Base-by-base conservation (phyloP, 1,140 invertebrate genomes). In the Trachymyrmex cornetzi region DNA sequence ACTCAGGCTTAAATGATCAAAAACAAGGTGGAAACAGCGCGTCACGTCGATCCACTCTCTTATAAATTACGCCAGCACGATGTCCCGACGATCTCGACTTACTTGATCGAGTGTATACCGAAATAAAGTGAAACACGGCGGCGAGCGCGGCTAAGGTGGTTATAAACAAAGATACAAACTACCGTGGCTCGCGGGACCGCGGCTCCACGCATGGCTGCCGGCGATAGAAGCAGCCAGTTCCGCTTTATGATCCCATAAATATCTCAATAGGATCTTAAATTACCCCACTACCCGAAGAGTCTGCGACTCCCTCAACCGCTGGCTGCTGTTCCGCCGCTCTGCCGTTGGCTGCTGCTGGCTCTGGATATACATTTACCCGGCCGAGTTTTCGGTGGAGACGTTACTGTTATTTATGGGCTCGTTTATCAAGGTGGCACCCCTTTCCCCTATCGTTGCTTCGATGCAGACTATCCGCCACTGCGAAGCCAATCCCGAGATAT, bases 371-470 rank as follows among this genome's bases (percentile, higher is more conserved):
- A 93, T 93, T 94, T 90, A 92, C 89, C 92, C 87, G 92, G 90
- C 89, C 91, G 92, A 94, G 93, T 94, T 94, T 94, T 94, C 94
- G 93, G 94, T 94, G 92, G 94, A 95, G 94, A 95, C 94, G 94
- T 94, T 94, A 94, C 92, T 91, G 92, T 95, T 95, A 95, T 95
- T 95, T 94, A 95, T 94, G 93, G 85, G 88, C 94, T 94, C 94
- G 93, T 95, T 95, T 95, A 95, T 95, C 94, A 94, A 94, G 93
- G 92, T 92, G 92, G 94, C 93, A 93, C 93, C 92, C 93, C 93
- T 92, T 91, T 93, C 87, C 89, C 88, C 91, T 91, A 89, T 91
- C 91, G 82, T 87, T 91, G 82, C 85, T 63, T 91, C 91, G 92
- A 93, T 91, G 93, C 92, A 91, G 91, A 94, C 93, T 94, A 93